Base-by-base conservation (phyloP, 2,113 vertebrate species). In the Rhabdornis inornatus region DNA sequence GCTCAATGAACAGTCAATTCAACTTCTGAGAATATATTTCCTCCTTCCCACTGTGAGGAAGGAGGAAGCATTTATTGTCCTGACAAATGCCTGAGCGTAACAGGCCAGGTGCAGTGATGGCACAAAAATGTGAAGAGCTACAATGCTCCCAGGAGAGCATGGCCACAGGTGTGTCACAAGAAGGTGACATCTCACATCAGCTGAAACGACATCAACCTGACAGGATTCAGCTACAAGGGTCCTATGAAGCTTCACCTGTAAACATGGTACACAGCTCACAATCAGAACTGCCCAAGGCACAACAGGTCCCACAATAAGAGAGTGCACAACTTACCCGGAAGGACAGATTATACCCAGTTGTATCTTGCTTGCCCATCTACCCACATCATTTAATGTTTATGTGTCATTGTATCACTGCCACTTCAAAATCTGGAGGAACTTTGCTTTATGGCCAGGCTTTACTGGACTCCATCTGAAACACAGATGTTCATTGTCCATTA, bases 31-130 rank as follows among this genome's bases (percentile, higher is more conserved):
- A 50, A 83, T 15, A 1, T 15, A 68, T 18, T 44, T 60, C 15
- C 53, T 60, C 18, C 33, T 44, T 68, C 10, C 13, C 18, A 15
- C 4, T 35, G n/a, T 13, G 13, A 83, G 21, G 17, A 56, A 72
- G 9, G 11, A 66, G 6, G 24, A 88, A 80, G 63, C 20, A 59
- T 30, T 40, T 33, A 55, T 22, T 25, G 22, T 59, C 37, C 49
- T 10, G 23, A 79, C 27, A 44, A 63, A 35, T 1, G 0, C 10
- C 60, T 65, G 21, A 40, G 42, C 0, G 0, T 23, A 88, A 79
- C 17, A 91, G 44, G 39, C 2, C 9, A 66, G 27, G 28, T 27
- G 9, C 65, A 60, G 30, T 2, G 11, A 83, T 7, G 28, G 28
- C 37, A 65, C 13, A 30, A 57, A 49, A 12, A 49, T 22, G 12